Conservation (phyloP, 2,797 vertebrate genomes). For the Chaunax sp. region DNA sequence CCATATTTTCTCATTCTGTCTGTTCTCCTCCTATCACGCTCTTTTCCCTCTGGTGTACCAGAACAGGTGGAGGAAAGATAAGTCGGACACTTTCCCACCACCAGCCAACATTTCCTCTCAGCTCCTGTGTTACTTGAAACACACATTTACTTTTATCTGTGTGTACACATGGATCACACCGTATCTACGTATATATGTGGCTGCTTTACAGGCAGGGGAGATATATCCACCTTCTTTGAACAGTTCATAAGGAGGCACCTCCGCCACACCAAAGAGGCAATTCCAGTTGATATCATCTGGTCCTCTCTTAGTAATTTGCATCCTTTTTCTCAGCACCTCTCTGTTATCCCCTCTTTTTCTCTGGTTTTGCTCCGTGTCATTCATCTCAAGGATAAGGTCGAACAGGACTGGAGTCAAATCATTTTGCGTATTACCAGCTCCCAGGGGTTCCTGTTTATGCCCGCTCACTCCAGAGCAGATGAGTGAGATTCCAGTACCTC, state of each 20-base stretch:
- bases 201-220: conserved; percentile 33
- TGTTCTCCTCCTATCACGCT: conserved; percentile 20
- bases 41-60: conserved; percentile 45
- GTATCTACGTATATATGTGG: conserved; percentile 37
- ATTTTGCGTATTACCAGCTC: conserved; percentile 75
- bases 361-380: conserved; percentile 48
- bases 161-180: conserved; percentile 32
- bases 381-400: conserved; percentile 62
- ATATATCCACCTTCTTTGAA: conserved; percentile 59
- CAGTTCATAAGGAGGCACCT: conserved; percentile 45
- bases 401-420: conserved; percentile 66
- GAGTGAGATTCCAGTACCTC: conserved; percentile 62
- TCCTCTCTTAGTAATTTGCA: conserved; percentile 65
- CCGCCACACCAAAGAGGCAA: conserved; percentile 58
- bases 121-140: conserved; percentile 49
- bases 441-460: conserved; percentile 72
- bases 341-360: conserved; percentile 25
- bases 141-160: conserved; percentile 44
- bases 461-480: conserved; percentile 60
- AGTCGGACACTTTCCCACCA: conserved; percentile 44
- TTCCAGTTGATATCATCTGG: conserved; percentile 66
- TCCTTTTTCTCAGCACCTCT: conserved; percentile 51
- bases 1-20: conserved; percentile 33
- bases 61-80: conserved; percentile 62
- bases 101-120: conserved; percentile 51